Conservation (phyloP, 2,888 invertebrate genomes). For the Synergus laeviventris region DNA sequence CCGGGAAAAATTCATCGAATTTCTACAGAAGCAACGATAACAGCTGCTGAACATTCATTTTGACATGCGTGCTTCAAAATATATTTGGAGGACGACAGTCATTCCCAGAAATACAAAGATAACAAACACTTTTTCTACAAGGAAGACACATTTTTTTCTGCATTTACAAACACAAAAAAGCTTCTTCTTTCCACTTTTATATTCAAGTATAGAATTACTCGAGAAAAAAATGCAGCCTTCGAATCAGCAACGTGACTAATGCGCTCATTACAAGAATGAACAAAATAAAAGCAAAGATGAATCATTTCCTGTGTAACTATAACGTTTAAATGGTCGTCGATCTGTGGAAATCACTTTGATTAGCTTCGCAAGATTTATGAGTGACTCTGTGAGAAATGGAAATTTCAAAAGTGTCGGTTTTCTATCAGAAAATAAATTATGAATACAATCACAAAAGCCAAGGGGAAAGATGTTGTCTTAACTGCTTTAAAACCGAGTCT, state of each 20-base stretch:
- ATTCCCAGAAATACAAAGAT: too few relatives aligned
- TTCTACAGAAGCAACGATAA: background rate
- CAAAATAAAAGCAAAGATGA: constrained; percentile 25
- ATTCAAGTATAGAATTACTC: background rate
- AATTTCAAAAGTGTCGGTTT: background rate
- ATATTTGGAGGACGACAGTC: background rate
- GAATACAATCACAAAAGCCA: background rate
- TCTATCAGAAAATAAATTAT: background rate
- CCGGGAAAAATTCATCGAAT: constrained; percentile 1
- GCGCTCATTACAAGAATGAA: background rate
- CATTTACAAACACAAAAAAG: background rate
- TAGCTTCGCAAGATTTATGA: background rate
- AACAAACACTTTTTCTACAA: background rate
- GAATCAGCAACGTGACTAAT: constrained; percentile 29
- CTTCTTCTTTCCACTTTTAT: background rate
- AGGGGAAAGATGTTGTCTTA: background rate
- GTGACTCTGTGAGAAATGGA: background rate
- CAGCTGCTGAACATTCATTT: background rate
- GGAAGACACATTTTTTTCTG: background rate
- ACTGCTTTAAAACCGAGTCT: background rate
- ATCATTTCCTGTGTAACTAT: constrained; percentile 34
- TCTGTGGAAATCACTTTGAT: constrained; percentile 5
- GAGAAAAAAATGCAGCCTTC: background rate
- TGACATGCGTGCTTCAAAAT: background rate
- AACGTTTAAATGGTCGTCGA: background rate